phyloP scores from a whole-genome alignment of 2,113 vertebrate species.

The Ascaphus truei region DNA sequence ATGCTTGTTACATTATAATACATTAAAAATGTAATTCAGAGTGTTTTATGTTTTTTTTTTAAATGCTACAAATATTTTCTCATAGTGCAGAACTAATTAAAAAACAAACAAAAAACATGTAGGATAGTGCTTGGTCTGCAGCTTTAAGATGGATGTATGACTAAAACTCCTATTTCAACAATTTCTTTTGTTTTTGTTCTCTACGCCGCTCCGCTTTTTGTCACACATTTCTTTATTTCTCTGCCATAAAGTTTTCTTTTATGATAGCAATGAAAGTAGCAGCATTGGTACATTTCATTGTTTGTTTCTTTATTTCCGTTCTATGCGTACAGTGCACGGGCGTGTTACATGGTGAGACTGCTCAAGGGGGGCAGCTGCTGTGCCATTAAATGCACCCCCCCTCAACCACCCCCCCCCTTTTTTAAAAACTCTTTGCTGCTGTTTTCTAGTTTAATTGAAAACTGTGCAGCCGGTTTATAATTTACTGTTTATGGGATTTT shows the following conservation, averaged over 20 bases:
- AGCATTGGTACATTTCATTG: not conserved
- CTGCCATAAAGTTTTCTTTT: too few relatives aligned
- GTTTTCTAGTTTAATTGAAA: constrained; percentile 33
- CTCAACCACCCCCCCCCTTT: not conserved
- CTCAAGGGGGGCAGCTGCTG: not conserved
- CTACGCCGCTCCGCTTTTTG: not conserved
- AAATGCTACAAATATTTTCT: too few relatives aligned
- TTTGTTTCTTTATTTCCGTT: constrained; percentile 4
- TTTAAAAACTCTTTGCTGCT: not conserved
- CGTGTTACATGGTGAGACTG: not conserved
- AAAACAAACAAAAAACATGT: too few relatives aligned
- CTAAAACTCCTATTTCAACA: too few relatives aligned
- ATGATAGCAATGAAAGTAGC: constrained; percentile 15
- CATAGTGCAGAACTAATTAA: too few relatives aligned
- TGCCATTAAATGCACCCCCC: not conserved
- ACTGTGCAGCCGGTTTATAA: constrained; percentile 51
- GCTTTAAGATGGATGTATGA: too few relatives aligned
- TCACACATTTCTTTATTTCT: constrained; percentile 8
- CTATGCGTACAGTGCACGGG: not conserved
- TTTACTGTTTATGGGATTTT: constrained; percentile 45
- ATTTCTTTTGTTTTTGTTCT: too few relatives aligned
- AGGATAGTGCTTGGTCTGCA: too few relatives aligned
- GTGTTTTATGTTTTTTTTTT: too few relatives aligned
- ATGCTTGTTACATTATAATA: too few relatives aligned
- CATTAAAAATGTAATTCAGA: too few relatives aligned